phyloP scores from a whole-genome alignment of 2,113 vertebrate species.

The Amazona vittata region DNA sequence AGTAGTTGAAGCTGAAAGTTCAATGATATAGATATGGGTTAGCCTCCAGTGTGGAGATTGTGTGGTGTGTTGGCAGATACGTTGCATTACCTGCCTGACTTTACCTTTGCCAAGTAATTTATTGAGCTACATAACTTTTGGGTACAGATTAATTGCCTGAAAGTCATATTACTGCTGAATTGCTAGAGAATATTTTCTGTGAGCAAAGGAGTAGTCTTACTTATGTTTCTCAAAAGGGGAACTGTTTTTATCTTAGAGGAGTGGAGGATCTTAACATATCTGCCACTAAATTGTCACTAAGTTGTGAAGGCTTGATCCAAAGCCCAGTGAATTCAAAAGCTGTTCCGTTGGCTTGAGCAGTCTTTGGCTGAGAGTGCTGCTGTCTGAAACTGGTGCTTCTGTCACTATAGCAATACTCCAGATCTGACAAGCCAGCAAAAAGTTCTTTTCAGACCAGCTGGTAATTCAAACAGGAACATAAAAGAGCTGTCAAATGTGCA shows the following conservation, averaged over 20 bases:
- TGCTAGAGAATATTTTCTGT: not conserved
- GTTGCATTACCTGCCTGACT: not conserved
- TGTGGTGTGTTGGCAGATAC: not conserved
- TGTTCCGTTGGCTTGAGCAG: not conserved
- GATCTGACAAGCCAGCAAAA: constrained; percentile 7
- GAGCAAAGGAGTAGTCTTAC: not conserved
- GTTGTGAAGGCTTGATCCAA: not conserved
- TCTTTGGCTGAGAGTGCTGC: not conserved
- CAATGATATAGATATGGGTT: not conserved
- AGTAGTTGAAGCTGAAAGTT: not conserved
- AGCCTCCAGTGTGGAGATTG: not conserved
- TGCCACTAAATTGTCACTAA: not conserved
- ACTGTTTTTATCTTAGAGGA: not conserved
- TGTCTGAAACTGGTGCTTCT: constrained; percentile 20
- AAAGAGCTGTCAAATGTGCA: not conserved
- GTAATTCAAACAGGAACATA: not conserved
- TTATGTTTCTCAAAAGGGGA: not conserved
- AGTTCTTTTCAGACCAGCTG: not conserved
- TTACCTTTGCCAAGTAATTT: not conserved
- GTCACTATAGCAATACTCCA: not conserved
- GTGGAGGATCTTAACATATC: not conserved
- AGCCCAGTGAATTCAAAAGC: not conserved
- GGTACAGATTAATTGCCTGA: not conserved
- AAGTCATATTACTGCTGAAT: not conserved
- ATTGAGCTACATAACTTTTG: not conserved